A percentile compares a stretch with the other conserved stretches of the same genome.
These are phyloP conservation scores for Trialeurodes vaporariorum DNA, from an alignment of 1,140 invertebrate genomes.

Conservation along the genomic window DNA sequence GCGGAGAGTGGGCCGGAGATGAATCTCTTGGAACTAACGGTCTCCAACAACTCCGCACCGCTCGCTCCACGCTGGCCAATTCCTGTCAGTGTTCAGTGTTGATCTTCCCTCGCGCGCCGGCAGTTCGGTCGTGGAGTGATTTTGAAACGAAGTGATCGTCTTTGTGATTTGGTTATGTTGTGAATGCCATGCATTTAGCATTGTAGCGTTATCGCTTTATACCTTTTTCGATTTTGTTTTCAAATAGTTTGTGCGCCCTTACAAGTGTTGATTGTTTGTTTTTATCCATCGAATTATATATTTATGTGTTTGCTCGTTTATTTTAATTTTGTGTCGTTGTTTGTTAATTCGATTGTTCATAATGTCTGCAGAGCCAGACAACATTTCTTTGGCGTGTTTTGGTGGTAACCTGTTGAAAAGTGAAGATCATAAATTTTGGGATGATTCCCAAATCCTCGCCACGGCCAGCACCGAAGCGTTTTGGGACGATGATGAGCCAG, in stretches of 20 bases:
- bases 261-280: neutral
- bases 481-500: constrained; percentile 34
- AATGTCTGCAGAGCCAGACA: neutral
- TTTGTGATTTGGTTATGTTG: no score
- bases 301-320: neutral
- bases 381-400: neutral
- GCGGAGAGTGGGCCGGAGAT: neutral
- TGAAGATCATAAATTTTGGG: constrained; percentile 9
- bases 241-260: no score
- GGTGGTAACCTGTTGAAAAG: neutral
- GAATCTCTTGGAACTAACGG: neutral
- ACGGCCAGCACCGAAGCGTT: constrained; percentile 33
- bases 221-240: no score
- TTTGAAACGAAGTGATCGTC: no score
- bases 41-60: neutral
- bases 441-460: constrained; percentile 22
- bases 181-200: neutral
- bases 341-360: neutral
- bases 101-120: neutral
- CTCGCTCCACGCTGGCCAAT: neutral
- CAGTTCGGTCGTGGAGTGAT: neutral
- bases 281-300: neutral
- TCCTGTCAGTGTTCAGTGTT: no score
- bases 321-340: neutral
- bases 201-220: no score